These are phyloP conservation scores for Phataginus tricuspis DNA, from an alignment of 2,797 vertebrate genomes.

Conservation along the genomic window DNA sequence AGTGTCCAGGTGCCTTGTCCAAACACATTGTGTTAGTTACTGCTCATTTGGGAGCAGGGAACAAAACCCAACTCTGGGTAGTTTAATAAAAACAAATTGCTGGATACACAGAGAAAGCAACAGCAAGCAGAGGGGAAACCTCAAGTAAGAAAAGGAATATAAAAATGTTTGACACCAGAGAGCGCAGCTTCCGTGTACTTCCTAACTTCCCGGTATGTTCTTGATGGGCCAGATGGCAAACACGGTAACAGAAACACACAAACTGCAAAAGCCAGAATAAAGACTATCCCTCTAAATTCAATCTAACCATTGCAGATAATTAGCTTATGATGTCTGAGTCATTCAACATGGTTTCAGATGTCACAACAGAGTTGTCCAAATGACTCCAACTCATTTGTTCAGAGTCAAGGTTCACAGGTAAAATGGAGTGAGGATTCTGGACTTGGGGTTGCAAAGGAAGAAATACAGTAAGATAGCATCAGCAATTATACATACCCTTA, in stretches of 20 bases:
- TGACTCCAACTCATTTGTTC: slow-evolving; percentile 62
- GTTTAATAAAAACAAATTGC: neutral
- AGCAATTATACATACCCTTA: slow-evolving; percentile 68
- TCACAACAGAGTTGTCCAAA: slow-evolving; percentile 65
- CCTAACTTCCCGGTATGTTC: neutral
- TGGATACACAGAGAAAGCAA: neutral
- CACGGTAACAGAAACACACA: slow-evolving; percentile 35
- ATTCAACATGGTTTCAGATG: slow-evolving; percentile 57
- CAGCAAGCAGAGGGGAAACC: neutral
- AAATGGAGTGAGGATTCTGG: slow-evolving; percentile 36
- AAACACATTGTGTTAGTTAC: neutral
- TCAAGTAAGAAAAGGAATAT: neutral
- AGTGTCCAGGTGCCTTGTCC: neutral
- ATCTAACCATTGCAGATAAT: slow-evolving; percentile 66
- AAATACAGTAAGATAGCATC: slow-evolving; percentile 70
- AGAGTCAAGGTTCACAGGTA: slow-evolving; percentile 42
- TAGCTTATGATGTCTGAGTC: slow-evolving; percentile 64
- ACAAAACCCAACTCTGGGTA: neutral
- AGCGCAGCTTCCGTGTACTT: neutral
- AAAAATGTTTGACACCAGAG: neutral
- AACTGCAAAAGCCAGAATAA: slow-evolving; percentile 59
- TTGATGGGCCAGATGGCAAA: slow-evolving; percentile 52
- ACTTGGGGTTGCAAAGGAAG: neutral
- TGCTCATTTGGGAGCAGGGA: neutral
- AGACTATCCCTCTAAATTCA: slow-evolving; percentile 59